Conservation (phyloP, 2,888 invertebrate species). For the Imbricaverruca yamaguchii region DNA sequence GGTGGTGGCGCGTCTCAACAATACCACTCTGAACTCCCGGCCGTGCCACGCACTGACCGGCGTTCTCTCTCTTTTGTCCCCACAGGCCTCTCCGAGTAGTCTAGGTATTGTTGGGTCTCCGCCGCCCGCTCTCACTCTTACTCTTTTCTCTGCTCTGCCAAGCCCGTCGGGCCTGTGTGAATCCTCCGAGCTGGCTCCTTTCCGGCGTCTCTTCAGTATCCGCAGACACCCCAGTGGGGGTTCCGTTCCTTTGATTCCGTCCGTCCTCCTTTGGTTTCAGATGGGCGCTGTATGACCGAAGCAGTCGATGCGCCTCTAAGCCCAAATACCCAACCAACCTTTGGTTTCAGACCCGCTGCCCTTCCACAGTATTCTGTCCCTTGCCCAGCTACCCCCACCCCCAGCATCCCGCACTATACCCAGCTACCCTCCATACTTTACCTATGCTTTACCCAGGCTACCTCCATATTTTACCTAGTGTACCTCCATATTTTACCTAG, state of each 20-base stretch:
- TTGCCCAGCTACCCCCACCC: too few relatives aligned
- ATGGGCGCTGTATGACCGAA: too few relatives aligned
- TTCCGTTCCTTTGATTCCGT: not conserved
- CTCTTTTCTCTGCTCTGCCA: not conserved
- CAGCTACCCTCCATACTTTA: too few relatives aligned
- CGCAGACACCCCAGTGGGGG: too few relatives aligned
- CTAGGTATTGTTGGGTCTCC: slow-evolving; percentile 19
- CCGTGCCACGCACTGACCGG: not conserved
- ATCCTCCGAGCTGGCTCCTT: not conserved
- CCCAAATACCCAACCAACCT: too few relatives aligned
- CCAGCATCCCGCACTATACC: too few relatives aligned
- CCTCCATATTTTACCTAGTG: too few relatives aligned
- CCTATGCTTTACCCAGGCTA: too few relatives aligned
- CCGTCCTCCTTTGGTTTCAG: not conserved
- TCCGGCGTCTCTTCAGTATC: not conserved
- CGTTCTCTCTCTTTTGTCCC: not conserved
- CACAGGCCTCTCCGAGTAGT: slow-evolving; percentile 18
- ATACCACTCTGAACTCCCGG: not conserved
- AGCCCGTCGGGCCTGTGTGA: not conserved
- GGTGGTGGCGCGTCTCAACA: not conserved
- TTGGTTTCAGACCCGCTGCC: not conserved
- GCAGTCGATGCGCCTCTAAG: too few relatives aligned
- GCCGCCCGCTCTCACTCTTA: not conserved
- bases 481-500: too few relatives aligned
- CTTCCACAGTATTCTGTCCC: too few relatives aligned